These are phyloP conservation scores for Tubulanus polymorphus DNA, from an alignment of 2,888 invertebrate genomes.

Conservation along the genomic window DNA sequence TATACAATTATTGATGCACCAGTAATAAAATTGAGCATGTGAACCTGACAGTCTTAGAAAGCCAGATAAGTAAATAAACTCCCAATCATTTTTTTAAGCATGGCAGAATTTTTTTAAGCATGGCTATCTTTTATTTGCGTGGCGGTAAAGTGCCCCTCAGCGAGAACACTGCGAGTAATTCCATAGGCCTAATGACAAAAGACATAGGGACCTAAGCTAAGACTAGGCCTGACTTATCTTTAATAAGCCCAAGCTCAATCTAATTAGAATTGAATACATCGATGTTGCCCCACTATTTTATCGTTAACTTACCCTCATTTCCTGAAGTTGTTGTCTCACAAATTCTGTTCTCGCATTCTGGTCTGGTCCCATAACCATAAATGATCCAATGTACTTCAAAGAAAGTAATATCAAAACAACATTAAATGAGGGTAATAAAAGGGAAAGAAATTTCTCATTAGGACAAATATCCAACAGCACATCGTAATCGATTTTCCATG, in stretches of 20 bases:
- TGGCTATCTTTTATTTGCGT: too few relatives aligned
- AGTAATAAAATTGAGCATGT: too few relatives aligned
- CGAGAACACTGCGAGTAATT: too few relatives aligned
- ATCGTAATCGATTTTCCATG: too few relatives aligned
- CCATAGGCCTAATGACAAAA: too few relatives aligned
- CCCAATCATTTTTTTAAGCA: too few relatives aligned
- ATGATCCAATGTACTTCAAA: conserved; percentile 67
- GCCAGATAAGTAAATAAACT: too few relatives aligned
- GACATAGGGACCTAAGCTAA: not conserved
- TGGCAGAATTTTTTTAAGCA: too few relatives aligned
- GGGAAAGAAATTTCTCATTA: not conserved
- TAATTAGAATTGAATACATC: not conserved
- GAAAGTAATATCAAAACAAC: conserved; percentile 10
- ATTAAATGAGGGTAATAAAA: not conserved
- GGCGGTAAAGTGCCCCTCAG: too few relatives aligned
- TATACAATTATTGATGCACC: too few relatives aligned
- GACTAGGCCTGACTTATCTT: not conserved
- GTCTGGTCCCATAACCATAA: conserved; percentile 69
- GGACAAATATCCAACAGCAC: too few relatives aligned
- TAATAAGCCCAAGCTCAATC: not conserved
- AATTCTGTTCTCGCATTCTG: conserved; percentile 64
- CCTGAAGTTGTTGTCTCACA: conserved; percentile 58
- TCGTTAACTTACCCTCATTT: conserved; percentile 36
- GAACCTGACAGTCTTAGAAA: too few relatives aligned
- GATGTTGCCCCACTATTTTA: not conserved